Evolutionary conservation across 2,888 invertebrate genomes (phyloP).

Genomic region (Amphipyra tragopoginis): DNA sequence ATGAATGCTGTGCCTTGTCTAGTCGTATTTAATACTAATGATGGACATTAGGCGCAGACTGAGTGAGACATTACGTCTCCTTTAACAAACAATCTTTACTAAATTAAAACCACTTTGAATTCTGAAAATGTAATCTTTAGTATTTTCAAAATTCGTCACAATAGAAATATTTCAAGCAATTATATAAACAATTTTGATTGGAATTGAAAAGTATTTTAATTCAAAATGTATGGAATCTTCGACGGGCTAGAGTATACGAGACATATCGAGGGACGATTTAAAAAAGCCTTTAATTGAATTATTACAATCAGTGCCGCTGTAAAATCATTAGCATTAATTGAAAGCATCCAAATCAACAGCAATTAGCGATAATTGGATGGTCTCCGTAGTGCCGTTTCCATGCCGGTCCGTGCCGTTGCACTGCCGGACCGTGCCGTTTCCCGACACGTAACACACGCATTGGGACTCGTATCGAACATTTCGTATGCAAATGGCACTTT

Average conservation of each 20-base stretch:
- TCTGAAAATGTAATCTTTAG: conserved; percentile 5
- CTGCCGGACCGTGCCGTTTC: not conserved
- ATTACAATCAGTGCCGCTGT: conserved; percentile 18
- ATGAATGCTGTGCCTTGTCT: conserved; percentile 3
- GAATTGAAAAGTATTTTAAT: not conserved
- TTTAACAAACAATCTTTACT: conserved; percentile 1
- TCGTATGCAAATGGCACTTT: conserved; percentile 33
- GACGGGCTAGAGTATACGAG: not conserved
- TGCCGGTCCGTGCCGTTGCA: not conserved
- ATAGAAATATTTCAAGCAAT: not conserved
- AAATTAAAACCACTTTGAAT: conserved; percentile 4
- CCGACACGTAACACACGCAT: conserved; percentile 7
- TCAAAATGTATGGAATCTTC: conserved; percentile 5
- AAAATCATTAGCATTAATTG: conserved; percentile 56
- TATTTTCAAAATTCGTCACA: not conserved
- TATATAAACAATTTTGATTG: not conserved
- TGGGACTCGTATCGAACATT: conserved; percentile 9
- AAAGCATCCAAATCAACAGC: conserved; percentile 58
- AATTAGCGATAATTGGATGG: conserved; percentile 60
- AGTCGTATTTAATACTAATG: conserved; percentile 5
- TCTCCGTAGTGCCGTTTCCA: conserved; percentile 7
- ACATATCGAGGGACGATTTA: conserved; percentile 12
- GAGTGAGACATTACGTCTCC: not conserved
- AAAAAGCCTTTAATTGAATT: conserved; percentile 49
- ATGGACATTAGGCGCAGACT: conserved; percentile 5